These are phyloP conservation scores for Brachionus paranguensis DNA, from an alignment of 1,140 invertebrate species.

Conservation along the genomic window DNA sequence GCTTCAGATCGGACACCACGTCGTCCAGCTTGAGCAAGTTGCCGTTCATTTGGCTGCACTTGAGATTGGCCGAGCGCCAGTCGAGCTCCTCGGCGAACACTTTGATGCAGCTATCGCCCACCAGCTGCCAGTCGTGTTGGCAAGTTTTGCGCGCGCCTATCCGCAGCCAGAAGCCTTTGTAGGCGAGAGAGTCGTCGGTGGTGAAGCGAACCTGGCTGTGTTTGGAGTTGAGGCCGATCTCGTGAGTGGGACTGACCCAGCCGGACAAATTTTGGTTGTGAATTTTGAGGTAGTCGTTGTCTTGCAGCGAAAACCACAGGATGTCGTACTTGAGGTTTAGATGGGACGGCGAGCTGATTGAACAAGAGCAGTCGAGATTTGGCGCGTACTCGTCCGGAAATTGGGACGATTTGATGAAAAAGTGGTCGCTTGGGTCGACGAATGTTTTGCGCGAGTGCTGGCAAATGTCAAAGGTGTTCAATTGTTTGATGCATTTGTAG, in stretches of 20 bases:
- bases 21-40: constrained; percentile 28
- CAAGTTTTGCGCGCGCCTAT: background rate
- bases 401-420: constrained; percentile 37
- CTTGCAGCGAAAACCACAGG: constrained; percentile 20
- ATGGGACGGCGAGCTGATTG: background rate
- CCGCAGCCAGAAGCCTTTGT: constrained; percentile 34
- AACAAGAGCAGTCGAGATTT: background rate
- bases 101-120: constrained; percentile 30
- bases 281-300: constrained; percentile 23
- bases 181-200: constrained; percentile 20
- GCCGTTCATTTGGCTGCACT: constrained; percentile 23
- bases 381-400: constrained; percentile 35
- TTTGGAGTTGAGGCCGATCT: background rate
- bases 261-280: background rate
- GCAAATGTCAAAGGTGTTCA: constrained; percentile 29
- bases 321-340: background rate
- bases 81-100: constrained; percentile 6
- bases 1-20: constrained; percentile 1
- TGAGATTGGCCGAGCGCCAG: constrained; percentile 16
- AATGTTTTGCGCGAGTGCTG: background rate
- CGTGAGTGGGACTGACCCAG: constrained; percentile 24
- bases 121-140: constrained; percentile 31
- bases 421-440: background rate
- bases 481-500: constrained; percentile 30
- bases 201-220: background rate